Percentiles rank a stretch among this genome's conserved stretches.
phyloP scores from a whole-genome alignment of 2,888 invertebrate genomes.

The Oscheius sp. region DNA sequence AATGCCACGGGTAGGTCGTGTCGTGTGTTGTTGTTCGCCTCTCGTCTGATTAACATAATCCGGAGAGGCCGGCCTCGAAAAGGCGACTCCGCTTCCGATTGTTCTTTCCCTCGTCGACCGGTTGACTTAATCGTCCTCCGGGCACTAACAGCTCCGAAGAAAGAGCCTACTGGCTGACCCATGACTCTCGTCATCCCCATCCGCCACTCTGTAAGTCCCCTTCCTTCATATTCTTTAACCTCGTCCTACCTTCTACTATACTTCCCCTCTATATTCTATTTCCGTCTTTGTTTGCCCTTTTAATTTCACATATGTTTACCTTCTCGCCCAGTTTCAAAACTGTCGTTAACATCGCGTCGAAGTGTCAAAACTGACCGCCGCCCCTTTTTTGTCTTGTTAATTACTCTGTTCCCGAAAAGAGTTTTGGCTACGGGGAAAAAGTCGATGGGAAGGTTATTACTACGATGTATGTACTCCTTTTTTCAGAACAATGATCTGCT shows the following conservation, averaged over 20 bases:
- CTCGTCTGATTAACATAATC: slow-evolving; percentile 21
- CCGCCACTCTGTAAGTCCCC: slow-evolving; percentile 20
- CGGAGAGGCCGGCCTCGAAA: slow-evolving; percentile 17
- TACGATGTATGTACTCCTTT: too few relatives aligned
- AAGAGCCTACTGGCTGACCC: too few relatives aligned
- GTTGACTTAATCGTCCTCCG: slow-evolving; percentile 24
- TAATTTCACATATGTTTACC: not conserved
- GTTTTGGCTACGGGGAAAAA: not conserved
- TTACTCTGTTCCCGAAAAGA: slow-evolving; percentile 5
- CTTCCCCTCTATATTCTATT: not conserved
- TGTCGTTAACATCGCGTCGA: not conserved
- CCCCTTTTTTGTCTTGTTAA: slow-evolving; percentile 2
- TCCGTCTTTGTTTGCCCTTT: too few relatives aligned
- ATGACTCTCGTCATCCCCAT: slow-evolving; percentile 33
- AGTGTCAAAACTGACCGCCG: slow-evolving; percentile 1
- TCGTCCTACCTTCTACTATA: too few relatives aligned
- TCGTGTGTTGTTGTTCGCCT: slow-evolving; percentile 3
- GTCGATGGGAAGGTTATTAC: not conserved
- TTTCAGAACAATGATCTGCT: slow-evolving; percentile 36
- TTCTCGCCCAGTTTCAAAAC: not conserved
- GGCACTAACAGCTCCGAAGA: too few relatives aligned
- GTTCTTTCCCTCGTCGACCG: slow-evolving; percentile 24
- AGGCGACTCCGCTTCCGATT: slow-evolving; percentile 26
- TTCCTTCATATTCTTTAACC: not conserved
- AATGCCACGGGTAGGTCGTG: not conserved